phyloP scores from a whole-genome alignment of 2,888 invertebrate species.

The Liposcelis brunnea region DNA sequence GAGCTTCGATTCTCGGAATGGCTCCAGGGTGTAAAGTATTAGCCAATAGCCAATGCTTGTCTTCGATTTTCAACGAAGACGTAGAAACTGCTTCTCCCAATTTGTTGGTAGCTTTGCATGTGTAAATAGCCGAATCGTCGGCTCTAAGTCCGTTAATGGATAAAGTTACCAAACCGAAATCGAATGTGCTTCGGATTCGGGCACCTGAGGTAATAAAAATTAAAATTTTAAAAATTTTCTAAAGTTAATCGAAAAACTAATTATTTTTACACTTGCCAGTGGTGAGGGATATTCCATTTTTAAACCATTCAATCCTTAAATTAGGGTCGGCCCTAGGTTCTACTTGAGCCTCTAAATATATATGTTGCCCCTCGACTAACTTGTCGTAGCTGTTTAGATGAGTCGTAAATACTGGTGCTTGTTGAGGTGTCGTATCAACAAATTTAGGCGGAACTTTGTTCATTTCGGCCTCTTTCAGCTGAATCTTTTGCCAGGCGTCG shows the following conservation, averaged over 20 bases:
- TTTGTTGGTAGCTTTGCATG: slow-evolving; percentile 83
- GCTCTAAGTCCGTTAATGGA: slow-evolving; percentile 72
- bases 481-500: slow-evolving; percentile 83
- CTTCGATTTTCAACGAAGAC: slow-evolving; percentile 56
- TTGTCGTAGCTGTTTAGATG: slow-evolving; percentile 74
- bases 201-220: slow-evolving; percentile 28
- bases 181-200: slow-evolving; percentile 82
- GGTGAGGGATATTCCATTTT: slow-evolving; percentile 70
- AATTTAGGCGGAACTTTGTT: slow-evolving; percentile 79
- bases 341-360: slow-evolving; percentile 75
- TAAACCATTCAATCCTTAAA: slow-evolving; percentile 78
- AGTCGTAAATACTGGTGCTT: slow-evolving; percentile 90
- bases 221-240: slow-evolving; percentile 1
- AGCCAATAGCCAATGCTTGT: slow-evolving; percentile 71
- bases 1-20: slow-evolving; percentile 63
- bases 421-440: slow-evolving; percentile 65
- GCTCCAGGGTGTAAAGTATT: slow-evolving; percentile 81
- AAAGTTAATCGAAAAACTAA: not conserved
- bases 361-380: slow-evolving; percentile 69
- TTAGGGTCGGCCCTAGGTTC: slow-evolving; percentile 82
- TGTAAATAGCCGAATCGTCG: slow-evolving; percentile 90
- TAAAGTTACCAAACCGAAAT: slow-evolving; percentile 88
- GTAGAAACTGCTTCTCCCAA: slow-evolving; percentile 90
- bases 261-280: slow-evolving; percentile 35
- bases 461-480: slow-evolving; percentile 80